Base-by-base conservation (phyloP, 1,140 invertebrate species). In the Nomia melanderi region DNA sequence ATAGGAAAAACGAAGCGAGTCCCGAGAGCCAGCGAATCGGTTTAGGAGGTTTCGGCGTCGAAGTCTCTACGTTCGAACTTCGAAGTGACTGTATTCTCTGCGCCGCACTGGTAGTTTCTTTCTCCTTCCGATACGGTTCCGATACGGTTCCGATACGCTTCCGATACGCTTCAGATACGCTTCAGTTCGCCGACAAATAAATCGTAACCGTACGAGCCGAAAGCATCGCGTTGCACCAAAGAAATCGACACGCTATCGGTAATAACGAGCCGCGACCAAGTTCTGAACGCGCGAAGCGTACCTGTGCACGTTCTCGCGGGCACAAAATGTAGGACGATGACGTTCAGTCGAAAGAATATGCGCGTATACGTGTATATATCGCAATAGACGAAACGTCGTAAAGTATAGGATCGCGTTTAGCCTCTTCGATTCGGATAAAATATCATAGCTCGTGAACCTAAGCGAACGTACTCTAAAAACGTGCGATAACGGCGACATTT, bases 401-500 rank as follows among this genome's bases (percentile, higher is more conserved):
- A 11, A 12, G 33, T 44, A 11, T 66, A 41, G 1, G 20, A 56
- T 66, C 33, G 5, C 33, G 9, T 50, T 53, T 50, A 76, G 73
- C 73, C 75, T 77, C 75, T 71, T 70, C 2, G 14, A 71, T 57
- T 70, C 70, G 69, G 54, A 41, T 72, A 71, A 71, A 66, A 17
- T 36, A n/a, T n/a, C n/a, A 27, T 72, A 29, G 53, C 12, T 41
- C 59, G 57, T 33, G 53, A 27, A 67, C 17, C 47, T 17, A 59
- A 57, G 29, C 20, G 70, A 27, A 57, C 20, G 59, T 27, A 64
- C 9, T 14, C n/a, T 33, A 60, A 27, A 36, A 27, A 20, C 33
- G 72, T 76, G 62, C 71, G 74, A 41, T 60, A 36, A 60, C 8
- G 12, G 29, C 29, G 9, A 36, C 7, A 12, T 41, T 44, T 41